A percentile compares a stretch with the other conserved stretches of the same genome.
Evolutionary conservation across 35 echinoderm and acorn worm species (phyloP).

Genomic region (Heliocidaris erythrogramma): DNA sequence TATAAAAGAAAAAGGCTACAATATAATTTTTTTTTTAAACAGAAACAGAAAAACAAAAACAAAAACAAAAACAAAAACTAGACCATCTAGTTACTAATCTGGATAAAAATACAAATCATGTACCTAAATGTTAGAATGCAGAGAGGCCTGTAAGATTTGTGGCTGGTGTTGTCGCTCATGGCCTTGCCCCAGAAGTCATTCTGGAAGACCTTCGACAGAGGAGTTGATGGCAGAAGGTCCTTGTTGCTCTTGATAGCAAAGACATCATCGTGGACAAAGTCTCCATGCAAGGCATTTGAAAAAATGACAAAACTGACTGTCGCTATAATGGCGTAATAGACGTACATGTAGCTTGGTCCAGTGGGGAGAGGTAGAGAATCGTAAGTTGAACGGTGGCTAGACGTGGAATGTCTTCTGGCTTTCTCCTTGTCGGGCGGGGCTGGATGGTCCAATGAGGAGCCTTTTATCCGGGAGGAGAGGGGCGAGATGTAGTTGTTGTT

Average conservation of each 20-base stretch:
- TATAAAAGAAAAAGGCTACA: too few relatives aligned
- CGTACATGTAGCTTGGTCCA: neutral
- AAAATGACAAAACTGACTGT: slow-evolving; percentile 1
- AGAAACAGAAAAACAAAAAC: too few relatives aligned
- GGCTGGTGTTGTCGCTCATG: slow-evolving; percentile 64
- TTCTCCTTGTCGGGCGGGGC: neutral
- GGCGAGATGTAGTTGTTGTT: neutral
- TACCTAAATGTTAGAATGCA: slow-evolving; percentile 83
- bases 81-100: too few relatives aligned
- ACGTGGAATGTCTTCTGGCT: neutral
- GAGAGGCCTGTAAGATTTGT: slow-evolving; percentile 92
- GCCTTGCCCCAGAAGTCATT: slow-evolving; percentile 91
- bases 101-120: too few relatives aligned
- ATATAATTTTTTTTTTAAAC: too few relatives aligned
- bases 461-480: neutral
- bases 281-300: slow-evolving; percentile 51
- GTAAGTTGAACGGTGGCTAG: too few relatives aligned
- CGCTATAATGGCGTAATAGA: neutral
- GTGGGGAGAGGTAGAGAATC: neutral
- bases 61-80: too few relatives aligned
- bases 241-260: slow-evolving; percentile 84
- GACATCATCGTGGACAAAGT: slow-evolving; percentile 87
- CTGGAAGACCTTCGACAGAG: slow-evolving; percentile 48
- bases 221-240: slow-evolving; percentile 56
- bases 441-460: neutral